Percentiles rank a stretch among this genome's conserved stretches.
Evolutionary conservation across 1,140 invertebrate species (phyloP).

Genomic region (Eriosoma lanigerum): DNA sequence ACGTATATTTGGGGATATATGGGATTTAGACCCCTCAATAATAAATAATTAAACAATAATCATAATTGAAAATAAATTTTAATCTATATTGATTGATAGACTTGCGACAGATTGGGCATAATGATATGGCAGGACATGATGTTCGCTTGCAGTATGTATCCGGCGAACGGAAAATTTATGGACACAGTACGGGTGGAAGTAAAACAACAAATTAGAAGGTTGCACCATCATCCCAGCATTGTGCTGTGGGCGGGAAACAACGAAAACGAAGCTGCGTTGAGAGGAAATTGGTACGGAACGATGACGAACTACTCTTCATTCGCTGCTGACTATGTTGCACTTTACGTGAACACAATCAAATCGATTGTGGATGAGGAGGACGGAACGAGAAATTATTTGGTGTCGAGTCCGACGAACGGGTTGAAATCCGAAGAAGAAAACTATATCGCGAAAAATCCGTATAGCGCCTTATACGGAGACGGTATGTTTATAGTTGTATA

Average conservation of each 20-base stretch:
- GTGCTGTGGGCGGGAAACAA: conserved; percentile 94
- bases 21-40: too few species aligned
- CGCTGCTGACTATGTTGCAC: conserved; percentile 78
- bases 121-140: conserved; percentile 94
- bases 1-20: too few species aligned
- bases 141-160: conserved; percentile 97
- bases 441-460: conserved; percentile 74
- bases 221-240: conserved; percentile 88
- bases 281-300: conserved; percentile 82
- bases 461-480: conserved; percentile 82
- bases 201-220: conserved; percentile 76
- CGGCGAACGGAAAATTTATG: conserved; percentile 73
- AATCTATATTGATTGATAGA: too few species aligned
- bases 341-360: conserved; percentile 82
- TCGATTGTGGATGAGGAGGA: conserved; percentile 68
- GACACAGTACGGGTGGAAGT: conserved; percentile 76
- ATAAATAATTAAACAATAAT: too few species aligned
- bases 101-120: conserved; percentile 77
- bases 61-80: too few species aligned
- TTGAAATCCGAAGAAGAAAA: conserved; percentile 72
- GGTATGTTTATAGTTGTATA: conserved; percentile 62
- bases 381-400: conserved; percentile 68
- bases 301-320: conserved; percentile 64
- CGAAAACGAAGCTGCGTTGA: conserved; percentile 92
- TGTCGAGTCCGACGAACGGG: conserved; percentile 93